phyloP scores from a whole-genome alignment of 1,140 invertebrate genomes.

The Heterodera schachtii region DNA sequence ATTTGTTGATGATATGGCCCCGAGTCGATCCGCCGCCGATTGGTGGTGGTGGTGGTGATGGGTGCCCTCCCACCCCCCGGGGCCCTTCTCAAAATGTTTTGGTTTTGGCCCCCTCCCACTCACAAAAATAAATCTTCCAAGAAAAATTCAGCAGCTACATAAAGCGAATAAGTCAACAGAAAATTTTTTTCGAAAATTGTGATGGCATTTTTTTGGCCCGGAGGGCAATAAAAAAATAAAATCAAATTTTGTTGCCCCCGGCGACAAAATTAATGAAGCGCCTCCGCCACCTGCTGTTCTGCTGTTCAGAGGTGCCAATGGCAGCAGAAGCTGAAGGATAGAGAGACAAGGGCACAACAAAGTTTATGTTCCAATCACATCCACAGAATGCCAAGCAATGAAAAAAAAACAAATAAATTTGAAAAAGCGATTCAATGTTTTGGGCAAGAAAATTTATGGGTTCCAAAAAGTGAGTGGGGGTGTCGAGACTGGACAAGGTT shows the following conservation, averaged over 20 bases:
- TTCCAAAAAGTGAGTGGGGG: no score
- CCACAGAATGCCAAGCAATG: no score
- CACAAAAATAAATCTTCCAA: constrained; percentile 22
- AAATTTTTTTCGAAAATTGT: no score
- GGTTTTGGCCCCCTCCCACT: not conserved
- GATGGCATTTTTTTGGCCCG: not conserved
- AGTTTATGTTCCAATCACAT: not conserved
- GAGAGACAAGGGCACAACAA: not conserved
- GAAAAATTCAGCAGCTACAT: not conserved
- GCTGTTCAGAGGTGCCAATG: not conserved
- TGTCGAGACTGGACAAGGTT: no score
- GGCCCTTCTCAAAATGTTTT: not conserved
- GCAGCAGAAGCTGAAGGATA: no score
- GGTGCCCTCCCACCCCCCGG: no score
- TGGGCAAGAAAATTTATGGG: not conserved
- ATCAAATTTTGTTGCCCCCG: not conserved
- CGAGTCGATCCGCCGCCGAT: not conserved
- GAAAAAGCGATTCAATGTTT: not conserved
- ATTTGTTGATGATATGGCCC: not conserved
- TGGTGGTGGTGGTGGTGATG: not conserved
- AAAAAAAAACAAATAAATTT: not conserved
- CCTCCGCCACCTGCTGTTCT: not conserved
- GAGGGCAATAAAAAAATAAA: not conserved
- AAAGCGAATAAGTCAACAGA: not conserved
- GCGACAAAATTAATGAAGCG: not conserved